Conservation (phyloP, 2,113 vertebrate genomes). For the Onychostoma macrolepis region DNA sequence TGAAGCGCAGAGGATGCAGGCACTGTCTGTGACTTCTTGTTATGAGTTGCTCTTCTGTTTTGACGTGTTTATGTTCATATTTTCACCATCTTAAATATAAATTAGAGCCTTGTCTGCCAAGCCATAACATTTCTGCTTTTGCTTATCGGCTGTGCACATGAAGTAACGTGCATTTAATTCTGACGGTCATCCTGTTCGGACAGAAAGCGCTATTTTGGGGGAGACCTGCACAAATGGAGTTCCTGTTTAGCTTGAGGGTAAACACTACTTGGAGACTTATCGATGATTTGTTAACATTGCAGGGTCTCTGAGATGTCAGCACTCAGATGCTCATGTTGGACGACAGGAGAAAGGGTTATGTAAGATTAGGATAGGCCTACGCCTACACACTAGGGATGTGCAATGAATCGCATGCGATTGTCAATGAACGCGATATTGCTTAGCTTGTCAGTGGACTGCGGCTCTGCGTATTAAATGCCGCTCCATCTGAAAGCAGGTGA, state of each 20-base stretch:
- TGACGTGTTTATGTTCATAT: conserved; percentile 5
- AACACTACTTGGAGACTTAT: conserved; percentile 11
- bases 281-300: conserved; percentile 30
- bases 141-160: background rate
- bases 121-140: background rate
- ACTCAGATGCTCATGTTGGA: background rate
- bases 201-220: background rate
- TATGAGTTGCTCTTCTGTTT: conserved; percentile 5
- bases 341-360: background rate
- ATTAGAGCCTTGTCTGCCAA: background rate
- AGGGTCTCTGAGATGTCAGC: background rate
- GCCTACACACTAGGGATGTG: no score
- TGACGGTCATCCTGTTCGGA: background rate
- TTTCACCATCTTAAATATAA: conserved; percentile 27
- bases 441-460: no score
- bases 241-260: conserved; percentile 21
- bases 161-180: background rate
- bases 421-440: no score
- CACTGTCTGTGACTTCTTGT: conserved; percentile 22
- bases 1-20: background rate
- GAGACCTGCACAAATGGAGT: background rate
- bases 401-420: no score
- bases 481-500: no score
- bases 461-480: no score
- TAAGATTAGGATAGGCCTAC: background rate